Percentiles rank a stretch among this genome's conserved stretches.
Conservation (phyloP, 2,113 vertebrate species). For the Gnathochromis pfefferi region DNA sequence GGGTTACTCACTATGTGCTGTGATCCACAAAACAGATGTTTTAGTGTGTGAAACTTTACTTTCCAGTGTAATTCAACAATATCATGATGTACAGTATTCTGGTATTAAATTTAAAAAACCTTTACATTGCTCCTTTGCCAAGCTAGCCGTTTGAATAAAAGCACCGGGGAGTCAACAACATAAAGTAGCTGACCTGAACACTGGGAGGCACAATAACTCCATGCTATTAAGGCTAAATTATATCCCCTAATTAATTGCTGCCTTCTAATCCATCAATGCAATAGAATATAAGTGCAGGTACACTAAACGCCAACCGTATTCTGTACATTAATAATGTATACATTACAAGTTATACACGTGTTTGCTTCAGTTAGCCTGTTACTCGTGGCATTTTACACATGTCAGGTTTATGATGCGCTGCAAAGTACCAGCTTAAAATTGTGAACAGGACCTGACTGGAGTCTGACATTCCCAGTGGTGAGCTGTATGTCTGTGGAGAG, state of each 20-base stretch:
- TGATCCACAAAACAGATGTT: neutral
- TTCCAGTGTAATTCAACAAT: neutral
- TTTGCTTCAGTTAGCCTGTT: neutral
- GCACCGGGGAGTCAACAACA: constrained; percentile 1
- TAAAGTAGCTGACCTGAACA: constrained; percentile 44
- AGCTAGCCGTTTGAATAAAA: neutral
- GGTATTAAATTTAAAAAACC: neutral
- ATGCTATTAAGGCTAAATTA: neutral
- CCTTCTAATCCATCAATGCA: neutral
- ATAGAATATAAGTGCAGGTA: neutral
- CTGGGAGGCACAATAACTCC: constrained; percentile 21
- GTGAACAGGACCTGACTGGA: neutral
- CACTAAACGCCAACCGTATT: neutral
- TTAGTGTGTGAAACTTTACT: neutral
- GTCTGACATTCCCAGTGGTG: constrained; percentile 1
- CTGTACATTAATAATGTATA: neutral
- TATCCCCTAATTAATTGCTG: constrained; percentile 9
- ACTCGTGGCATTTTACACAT: neutral
- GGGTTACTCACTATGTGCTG: neutral
- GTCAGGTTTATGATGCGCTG: neutral
- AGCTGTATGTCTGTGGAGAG: constrained; percentile 2
- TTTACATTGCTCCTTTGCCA: neutral
- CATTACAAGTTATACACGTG: neutral
- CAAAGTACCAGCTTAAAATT: neutral
- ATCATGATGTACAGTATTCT: neutral